These are phyloP conservation scores for Brienomyrus longianalis DNA, from an alignment of 2,113 vertebrate genomes.

Conservation along the genomic window DNA sequence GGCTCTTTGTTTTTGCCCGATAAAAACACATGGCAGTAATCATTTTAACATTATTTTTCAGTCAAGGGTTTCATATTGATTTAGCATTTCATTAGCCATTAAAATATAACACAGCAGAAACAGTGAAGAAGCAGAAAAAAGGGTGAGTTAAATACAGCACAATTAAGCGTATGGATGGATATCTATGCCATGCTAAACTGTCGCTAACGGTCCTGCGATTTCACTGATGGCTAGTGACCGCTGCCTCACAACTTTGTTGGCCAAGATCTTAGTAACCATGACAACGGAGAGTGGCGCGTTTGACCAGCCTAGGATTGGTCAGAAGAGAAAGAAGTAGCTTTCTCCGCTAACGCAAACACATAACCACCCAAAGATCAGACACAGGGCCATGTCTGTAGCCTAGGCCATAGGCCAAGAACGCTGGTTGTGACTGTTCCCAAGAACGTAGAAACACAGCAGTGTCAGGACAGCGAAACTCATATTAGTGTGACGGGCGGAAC, in stretches of 20 bases:
- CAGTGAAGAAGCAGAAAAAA: too few species aligned
- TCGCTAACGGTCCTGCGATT: constrained; percentile 55
- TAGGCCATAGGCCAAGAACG: neutral
- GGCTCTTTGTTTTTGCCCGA: neutral
- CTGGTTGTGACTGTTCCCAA: neutral
- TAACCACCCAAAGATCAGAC: constrained; percentile 31
- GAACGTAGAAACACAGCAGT: neutral
- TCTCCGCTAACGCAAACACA: constrained; percentile 16
- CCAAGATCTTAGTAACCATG: constrained; percentile 62
- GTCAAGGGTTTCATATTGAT: neutral
- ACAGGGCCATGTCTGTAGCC: neutral
- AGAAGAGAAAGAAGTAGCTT: constrained; percentile 28
- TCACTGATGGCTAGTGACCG: constrained; percentile 65
- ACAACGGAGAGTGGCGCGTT: constrained; percentile 53
- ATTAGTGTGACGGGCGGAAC: neutral
- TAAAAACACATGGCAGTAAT: neutral
- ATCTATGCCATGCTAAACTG: constrained; percentile 55
- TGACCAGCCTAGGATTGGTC: neutral
- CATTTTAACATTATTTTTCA: neutral
- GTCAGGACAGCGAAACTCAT: neutral
- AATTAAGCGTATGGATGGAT: neutral
- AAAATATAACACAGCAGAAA: neutral
- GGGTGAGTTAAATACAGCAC: neutral
- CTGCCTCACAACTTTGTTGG: constrained; percentile 65
- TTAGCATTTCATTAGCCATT: neutral